A percentile compares a stretch with the other conserved stretches of the same genome.
Evolutionary conservation across 1,140 invertebrate genomes (phyloP).

Genomic region (honey bee (Apis mellifera)): Amel_HAv3.1 CM009943.2:3888501-3889000

Average conservation of each 20-base stretch:
- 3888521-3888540: slow-evolving; percentile 45
- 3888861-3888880: neutral
- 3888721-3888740: slow-evolving; percentile 14
- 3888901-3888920: no score
- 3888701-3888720: slow-evolving; percentile 15
- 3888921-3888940: slow-evolving; percentile 11
- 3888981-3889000: neutral
- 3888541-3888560: slow-evolving; percentile 27
- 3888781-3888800: neutral
- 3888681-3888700: neutral
- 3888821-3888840: slow-evolving; percentile 4
- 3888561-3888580: slow-evolving; percentile 46
- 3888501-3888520: slow-evolving; percentile 58
- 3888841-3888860: neutral
- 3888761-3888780: neutral
- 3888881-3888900: neutral
- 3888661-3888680: neutral
- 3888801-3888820: no score
- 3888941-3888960: neutral
- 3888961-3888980: slow-evolving; percentile 13
- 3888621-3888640: neutral
- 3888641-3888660: slow-evolving; percentile 7
- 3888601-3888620: slow-evolving; percentile 12
- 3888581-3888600: slow-evolving; percentile 23
- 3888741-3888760: slow-evolving; percentile 15